These are phyloP conservation scores for Leucophora obtusa DNA, from an alignment of 2,888 invertebrate species.

Conservation along the genomic window DNA sequence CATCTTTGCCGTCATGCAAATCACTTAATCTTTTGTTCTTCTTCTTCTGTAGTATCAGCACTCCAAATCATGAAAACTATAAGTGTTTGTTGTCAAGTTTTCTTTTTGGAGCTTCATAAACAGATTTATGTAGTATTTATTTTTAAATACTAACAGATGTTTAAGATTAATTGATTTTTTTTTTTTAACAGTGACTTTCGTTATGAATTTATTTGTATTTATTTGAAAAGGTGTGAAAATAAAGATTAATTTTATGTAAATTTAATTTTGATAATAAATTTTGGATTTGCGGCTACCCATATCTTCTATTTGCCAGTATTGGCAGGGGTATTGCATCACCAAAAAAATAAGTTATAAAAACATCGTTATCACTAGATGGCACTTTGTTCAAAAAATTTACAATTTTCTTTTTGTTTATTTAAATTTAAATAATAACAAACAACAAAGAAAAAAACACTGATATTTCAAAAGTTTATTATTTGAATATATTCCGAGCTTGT, in stretches of 20 bases:
- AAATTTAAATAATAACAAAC: too few relatives aligned
- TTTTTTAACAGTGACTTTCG: slow-evolving; percentile 9
- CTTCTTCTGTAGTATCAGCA: slow-evolving; percentile 6
- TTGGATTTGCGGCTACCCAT: too few relatives aligned
- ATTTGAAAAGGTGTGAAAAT: slow-evolving; percentile 39
- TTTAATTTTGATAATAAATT: too few relatives aligned
- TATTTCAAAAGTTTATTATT: too few relatives aligned
- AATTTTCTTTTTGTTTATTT: too few relatives aligned
- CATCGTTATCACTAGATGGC: too few relatives aligned
- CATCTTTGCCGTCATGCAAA: slow-evolving; percentile 49
- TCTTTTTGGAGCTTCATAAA: slow-evolving; percentile 22
- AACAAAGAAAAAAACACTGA: too few relatives aligned
- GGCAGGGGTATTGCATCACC: too few relatives aligned
- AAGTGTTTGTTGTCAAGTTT: slow-evolving; percentile 31
- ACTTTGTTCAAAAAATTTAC: too few relatives aligned
- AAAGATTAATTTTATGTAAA: not conserved
- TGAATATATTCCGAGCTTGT: too few relatives aligned
- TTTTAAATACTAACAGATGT: slow-evolving; percentile 56
- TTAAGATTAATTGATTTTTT: slow-evolving; percentile 53
- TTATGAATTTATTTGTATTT: slow-evolving; percentile 11
- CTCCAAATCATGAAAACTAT: slow-evolving; percentile 22
- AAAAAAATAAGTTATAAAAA: too few relatives aligned
- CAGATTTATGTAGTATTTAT: not conserved
- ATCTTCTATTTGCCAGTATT: too few relatives aligned
- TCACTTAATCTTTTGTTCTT: slow-evolving; percentile 44